Evolutionary conservation across 2,888 invertebrate genomes (phyloP).

Genomic region (Phengaris alcon): DNA sequence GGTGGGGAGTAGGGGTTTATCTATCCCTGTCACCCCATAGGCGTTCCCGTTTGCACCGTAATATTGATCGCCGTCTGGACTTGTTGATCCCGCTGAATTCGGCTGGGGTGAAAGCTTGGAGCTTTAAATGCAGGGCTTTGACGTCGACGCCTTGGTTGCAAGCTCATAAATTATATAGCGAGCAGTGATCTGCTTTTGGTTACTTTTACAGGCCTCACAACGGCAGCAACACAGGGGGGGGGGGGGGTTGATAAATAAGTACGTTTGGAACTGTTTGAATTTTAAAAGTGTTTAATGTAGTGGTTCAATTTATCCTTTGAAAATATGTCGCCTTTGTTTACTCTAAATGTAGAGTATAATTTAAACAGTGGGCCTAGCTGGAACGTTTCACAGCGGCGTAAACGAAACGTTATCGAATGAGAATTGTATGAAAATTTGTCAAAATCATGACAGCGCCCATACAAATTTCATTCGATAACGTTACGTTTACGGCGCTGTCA

Average conservation of each 20-base stretch:
- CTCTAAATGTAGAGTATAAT: not conserved
- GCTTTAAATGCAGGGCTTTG: conserved; percentile 29
- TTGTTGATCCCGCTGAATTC: conserved; percentile 66
- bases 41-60: conserved; percentile 54
- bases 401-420: no score
- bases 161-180: conserved; percentile 24
- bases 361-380: no score
- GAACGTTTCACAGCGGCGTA: no score
- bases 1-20: conserved; percentile 33
- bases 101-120: conserved; percentile 45
- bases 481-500: no score
- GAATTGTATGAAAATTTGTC: no score
- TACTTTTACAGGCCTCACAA: not conserved
- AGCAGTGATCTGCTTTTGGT: not conserved
- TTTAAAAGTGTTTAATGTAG: not conserved
- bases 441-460: no score
- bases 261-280: not conserved
- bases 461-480: no score
- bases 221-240: no score
- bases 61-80: conserved; percentile 78
- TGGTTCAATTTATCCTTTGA: not conserved
- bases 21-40: conserved; percentile 45
- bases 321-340: not conserved
- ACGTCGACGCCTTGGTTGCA: conserved; percentile 26
- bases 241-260: not conserved